Evolutionary conservation across 1,140 invertebrate genomes (phyloP), one percentile per base, ranked within the genome.

Genomic region (Fopius arisanus): DNA sequence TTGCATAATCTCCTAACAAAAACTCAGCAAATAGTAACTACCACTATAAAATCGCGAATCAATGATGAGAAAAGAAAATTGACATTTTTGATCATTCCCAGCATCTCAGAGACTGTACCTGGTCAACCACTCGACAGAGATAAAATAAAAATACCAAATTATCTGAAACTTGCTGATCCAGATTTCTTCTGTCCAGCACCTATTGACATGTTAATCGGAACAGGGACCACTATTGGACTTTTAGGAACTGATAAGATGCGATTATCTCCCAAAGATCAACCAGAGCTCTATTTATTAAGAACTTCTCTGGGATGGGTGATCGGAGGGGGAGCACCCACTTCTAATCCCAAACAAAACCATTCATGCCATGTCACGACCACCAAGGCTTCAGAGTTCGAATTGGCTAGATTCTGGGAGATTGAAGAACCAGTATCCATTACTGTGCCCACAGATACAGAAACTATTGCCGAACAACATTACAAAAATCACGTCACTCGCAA

Each of bases 381-480:
- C 2, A 54, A 21, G 4, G 19, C 29, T 31, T 7, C 7, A 54
- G 40, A 43, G 9, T 10, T 43, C 12, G n/a, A 43, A 6, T 23
- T 54, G 16, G 3, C 16, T 21, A 2, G 23, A 4, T 54, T 54
- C 16, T 54, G 51, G 51, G 23, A 54, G 21, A 54, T 54, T 23
- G 51, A 54, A 54, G 51, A 54, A 12, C 19, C 23, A 4, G 12
- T 10, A 3, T 19, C 16, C 16, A 26, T 6, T 3, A 21, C 16
- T 7, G 21, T 3, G 4, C 7, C 4, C 16, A 23, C 1, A 3
- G 12, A 54, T 23, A 16, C 7, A 3, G 0, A 85, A 31, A 31
- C 40, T 41, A 7, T n/a, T 37, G 80, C 78, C 67, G 77, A 82
- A 74, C 21, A 76, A 31, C 72, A 79, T 40, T 82, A 78, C 70